Evolutionary conservation across 2,797 vertebrate genomes (phyloP), one percentile per base, ranked within the genome.

Genomic region (Syngnathus acus): DNA sequence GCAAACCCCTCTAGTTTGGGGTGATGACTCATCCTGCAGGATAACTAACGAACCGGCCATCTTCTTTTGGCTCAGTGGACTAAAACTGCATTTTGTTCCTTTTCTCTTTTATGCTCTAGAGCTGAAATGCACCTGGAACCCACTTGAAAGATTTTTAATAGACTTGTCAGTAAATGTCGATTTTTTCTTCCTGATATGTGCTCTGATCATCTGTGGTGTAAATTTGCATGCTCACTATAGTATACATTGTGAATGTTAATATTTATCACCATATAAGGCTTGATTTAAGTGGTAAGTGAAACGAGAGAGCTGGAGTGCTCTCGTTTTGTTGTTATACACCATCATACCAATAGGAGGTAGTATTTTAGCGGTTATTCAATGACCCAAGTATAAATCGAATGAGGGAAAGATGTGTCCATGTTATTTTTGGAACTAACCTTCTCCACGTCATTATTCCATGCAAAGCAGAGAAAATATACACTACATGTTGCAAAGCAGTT

Each of bases 61-160:
- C n/a, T 26, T 40, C 9, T 43, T 60, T 62, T 62, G 39, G 54
- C 54, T 57, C 11, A 10, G 70, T 69, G 74, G 74, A 79, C 81
- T 79, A 66, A 69, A 82, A 63, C 23, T 48, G 10, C n/a, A 64
- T 7, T 50, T 68, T 82, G 59, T 55, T 2, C 38, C 68, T 80
- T 66, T 63, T 48, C 64, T 14, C 1, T 14, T 4, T 26, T 54
- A 13, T 68, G 81, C 66, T 45, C 9, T 11, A 42, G 59, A 42
- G 38, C n/a, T n/a, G 66, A 74, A 67, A 72, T 23, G 66, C 62
- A 82, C 87, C 89, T 91, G 90, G 89, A 86, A 88, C 69, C 68
- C 54, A 57, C 54, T 57, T 32, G 26, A 57, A 32, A 26, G 21
- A 26, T n/a, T 54, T 10, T 57, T 37, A 17, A 42, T 43, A 62